Evolutionary conservation across 2,113 vertebrate species (phyloP).

Genomic region (Columba janthina): DNA sequence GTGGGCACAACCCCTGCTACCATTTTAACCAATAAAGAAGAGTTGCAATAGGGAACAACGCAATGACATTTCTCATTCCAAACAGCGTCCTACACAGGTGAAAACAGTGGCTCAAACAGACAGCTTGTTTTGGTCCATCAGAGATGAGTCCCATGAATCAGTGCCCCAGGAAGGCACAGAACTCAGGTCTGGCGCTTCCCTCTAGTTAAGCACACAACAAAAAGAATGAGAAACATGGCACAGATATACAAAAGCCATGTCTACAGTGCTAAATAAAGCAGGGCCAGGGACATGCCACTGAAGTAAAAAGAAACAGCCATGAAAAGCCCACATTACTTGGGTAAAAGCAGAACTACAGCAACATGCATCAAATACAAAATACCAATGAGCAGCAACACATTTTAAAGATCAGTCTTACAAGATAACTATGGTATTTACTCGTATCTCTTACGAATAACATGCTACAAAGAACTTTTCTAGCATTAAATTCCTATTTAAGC

Average conservation of each 20-base stretch:
- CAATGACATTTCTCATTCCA: not conserved
- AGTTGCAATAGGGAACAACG: not conserved
- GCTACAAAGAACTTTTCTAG: not conserved
- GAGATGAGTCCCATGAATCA: not conserved
- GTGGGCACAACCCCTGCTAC: not conserved
- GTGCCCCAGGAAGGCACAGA: not conserved
- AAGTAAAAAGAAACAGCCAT: not conserved
- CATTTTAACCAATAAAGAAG: not conserved
- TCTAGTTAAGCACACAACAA: not conserved
- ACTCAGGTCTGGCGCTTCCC: not conserved
- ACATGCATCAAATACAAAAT: not conserved
- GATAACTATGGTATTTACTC: not conserved
- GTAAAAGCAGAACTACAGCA: not conserved
- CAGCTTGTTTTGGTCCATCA: not conserved
- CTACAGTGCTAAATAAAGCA: not conserved
- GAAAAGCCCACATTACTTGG: not conserved
- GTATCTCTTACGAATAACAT: accelerated
- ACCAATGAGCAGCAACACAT: not conserved
- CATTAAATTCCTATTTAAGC: not conserved
- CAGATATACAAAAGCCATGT: not conserved
- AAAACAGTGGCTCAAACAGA: not conserved
- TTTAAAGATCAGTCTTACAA: not conserved
- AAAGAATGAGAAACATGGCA: not conserved
- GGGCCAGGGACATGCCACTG: not conserved
- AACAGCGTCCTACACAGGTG: not conserved